phyloP scores from a whole-genome alignment of 2,113 vertebrate genomes.

The Litocranius walleri region DNA sequence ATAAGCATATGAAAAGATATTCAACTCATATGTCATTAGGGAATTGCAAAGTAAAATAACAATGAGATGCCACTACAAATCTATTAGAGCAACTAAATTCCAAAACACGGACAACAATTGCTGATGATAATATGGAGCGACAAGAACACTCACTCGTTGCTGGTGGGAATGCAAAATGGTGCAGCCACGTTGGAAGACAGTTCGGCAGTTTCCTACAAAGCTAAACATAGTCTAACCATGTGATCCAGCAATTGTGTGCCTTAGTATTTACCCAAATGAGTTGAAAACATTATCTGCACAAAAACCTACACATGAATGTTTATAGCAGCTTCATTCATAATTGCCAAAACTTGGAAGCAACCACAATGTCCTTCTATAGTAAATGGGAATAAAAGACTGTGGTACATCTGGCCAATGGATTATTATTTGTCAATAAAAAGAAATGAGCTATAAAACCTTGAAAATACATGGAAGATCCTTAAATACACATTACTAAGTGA shows the following conservation, averaged over 20 bases:
- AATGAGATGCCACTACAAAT: not conserved
- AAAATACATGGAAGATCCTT: not conserved
- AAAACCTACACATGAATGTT: not conserved
- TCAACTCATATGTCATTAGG: not conserved
- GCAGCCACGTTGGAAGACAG: not conserved
- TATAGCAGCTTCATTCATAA: not conserved
- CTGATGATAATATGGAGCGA: not conserved
- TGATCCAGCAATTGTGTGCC: not conserved
- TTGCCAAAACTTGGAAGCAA: not conserved
- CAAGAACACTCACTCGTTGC: not conserved
- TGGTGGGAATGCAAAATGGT: not conserved
- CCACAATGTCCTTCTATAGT: not conserved
- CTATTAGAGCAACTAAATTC: not conserved
- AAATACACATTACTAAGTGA: not conserved
- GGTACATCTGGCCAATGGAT: not conserved
- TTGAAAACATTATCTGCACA: not conserved
- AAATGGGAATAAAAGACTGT: not conserved
- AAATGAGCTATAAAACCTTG: not conserved
- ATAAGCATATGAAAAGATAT: not conserved
- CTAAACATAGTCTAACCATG: not conserved
- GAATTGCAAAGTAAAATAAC: not conserved
- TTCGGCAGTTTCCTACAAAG: not conserved
- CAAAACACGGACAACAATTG: not conserved
- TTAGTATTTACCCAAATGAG: not conserved
- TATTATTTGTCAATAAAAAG: not conserved